A percentile compares a stretch with the other conserved stretches of the same genome.
These are phyloP conservation scores for Formica aserva DNA, from an alignment of 2,888 invertebrate genomes.

Conservation along the genomic window DNA sequence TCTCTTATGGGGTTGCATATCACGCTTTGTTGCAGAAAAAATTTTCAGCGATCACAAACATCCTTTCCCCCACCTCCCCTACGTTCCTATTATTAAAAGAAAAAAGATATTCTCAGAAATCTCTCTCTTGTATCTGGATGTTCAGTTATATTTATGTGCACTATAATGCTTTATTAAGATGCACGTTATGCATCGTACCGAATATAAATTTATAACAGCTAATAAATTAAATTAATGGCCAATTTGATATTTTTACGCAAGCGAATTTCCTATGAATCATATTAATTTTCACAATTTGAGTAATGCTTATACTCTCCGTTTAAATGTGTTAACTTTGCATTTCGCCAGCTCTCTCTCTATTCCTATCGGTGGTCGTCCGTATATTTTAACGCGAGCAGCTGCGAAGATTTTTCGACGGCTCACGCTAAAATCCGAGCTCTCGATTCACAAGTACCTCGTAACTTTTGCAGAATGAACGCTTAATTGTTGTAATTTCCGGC, in stretches of 20 bases:
- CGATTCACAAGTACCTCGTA: slow-evolving; percentile 42
- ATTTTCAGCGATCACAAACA: not conserved
- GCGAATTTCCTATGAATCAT: not conserved
- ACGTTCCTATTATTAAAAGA: not conserved
- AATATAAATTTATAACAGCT: slow-evolving; percentile 23
- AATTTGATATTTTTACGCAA: not conserved
- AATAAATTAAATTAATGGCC: not conserved
- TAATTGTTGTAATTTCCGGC: slow-evolving; percentile 69
- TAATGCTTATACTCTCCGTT: not conserved
- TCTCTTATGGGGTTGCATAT: not conserved
- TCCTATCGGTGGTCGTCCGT: not conserved
- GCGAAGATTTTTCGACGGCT: slow-evolving; percentile 9
- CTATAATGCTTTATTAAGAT: not conserved
- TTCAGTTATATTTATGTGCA: not conserved
- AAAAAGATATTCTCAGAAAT: not conserved
- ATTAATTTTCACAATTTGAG: slow-evolving; percentile 12
- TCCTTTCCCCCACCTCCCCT: not conserved
- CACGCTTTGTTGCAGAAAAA: not conserved
- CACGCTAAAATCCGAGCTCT: slow-evolving; percentile 21
- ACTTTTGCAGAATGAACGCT: slow-evolving; percentile 59
- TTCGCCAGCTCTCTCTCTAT: not conserved
- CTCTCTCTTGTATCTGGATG: not conserved
- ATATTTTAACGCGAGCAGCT: slow-evolving; percentile 40
- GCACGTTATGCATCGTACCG: not conserved
- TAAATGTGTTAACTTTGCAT: slow-evolving; percentile 16